phyloP scores from a whole-genome alignment of 2,113 vertebrate genomes.

The Thinocorus orbignyianus region DNA sequence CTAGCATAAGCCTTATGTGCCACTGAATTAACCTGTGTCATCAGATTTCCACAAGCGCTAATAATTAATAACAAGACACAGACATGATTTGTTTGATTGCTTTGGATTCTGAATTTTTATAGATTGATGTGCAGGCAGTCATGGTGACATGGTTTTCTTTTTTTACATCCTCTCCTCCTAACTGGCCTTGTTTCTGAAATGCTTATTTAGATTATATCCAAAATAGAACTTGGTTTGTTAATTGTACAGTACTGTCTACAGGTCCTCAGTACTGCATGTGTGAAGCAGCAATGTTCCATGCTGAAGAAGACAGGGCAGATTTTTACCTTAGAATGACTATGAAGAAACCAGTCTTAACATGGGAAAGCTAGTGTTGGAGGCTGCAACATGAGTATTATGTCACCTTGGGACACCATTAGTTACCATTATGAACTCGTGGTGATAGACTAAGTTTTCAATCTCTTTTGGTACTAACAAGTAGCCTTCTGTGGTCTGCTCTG shows the following conservation, averaged over 20 bases:
- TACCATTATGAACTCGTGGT: background rate
- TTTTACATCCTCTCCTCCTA: background rate
- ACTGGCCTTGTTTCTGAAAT: background rate
- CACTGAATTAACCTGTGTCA: background rate
- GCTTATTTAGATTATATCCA: background rate
- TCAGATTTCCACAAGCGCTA: background rate
- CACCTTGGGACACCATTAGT: background rate
- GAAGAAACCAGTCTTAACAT: background rate
- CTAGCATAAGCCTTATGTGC: background rate
- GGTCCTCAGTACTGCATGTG: accelerated
- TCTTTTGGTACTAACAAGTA: background rate
- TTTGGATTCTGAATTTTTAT: background rate
- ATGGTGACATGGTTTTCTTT: background rate
- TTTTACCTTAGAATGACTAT: background rate
- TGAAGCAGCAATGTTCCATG: background rate
- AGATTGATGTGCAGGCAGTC: background rate
- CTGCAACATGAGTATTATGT: background rate
- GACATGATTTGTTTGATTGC: background rate
- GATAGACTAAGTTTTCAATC: background rate
- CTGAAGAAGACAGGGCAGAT: background rate
- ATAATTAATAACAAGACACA: background rate
- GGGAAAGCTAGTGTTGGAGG: background rate
- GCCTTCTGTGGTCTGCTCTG: background rate
- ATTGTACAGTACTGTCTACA: background rate
- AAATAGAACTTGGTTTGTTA: background rate